Base-by-base conservation (phyloP, 2,113 vertebrate species). In the Mormyrus lacerda region DNA sequence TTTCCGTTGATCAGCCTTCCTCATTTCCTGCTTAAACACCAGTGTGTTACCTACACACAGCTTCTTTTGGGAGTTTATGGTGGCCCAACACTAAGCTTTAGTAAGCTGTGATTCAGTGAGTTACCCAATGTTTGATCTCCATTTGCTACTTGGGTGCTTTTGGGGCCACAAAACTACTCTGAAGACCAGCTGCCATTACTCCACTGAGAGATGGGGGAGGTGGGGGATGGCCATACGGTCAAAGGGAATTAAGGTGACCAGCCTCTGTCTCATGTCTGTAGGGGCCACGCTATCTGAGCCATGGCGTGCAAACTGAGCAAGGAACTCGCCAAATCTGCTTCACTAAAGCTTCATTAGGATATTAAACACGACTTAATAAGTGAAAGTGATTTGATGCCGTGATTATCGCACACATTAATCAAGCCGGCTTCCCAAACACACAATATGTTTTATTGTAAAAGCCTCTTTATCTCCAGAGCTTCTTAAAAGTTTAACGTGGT, bases 361-460 rank as follows among this genome's bases (percentile, higher is more conserved):
- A 99, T 99, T 98, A 99, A 98, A 98, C 97, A 97, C 97, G 97
- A 98, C 97, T 98, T 99, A 99, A 99, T 99, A 99, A 98, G 97
- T 97, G 98, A 98, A 97, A 99, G 98, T 98, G 98, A 98, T 98
- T 98, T 99, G 97, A 97, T 98, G 97, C 92, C 92, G 97, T 97
- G 97, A 98, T 99, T 97, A 99, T 99, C 97, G 93, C 94, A 95
- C 86, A 95, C 97, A 98, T 99, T 98, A 98, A 99, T 99, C 97
- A 98, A 98, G 97, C 95, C 94, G 93, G 97, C 97, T 97, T 98
- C 97, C 97, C 96, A 96, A 97, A 93, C 90, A 93, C 92, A 95
- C 97, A 98, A 98, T 97, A 97, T 97, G 97, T 95, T 97, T 96
- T 94, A 93, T 92, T 94, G 96, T 95, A 97, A 95, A 99, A 99